Percentiles rank a stretch among this genome's conserved stretches.
These are phyloP conservation scores for Fulmarus glacialis DNA, from an alignment of 2,113 vertebrate species.

Conservation along the genomic window DNA sequence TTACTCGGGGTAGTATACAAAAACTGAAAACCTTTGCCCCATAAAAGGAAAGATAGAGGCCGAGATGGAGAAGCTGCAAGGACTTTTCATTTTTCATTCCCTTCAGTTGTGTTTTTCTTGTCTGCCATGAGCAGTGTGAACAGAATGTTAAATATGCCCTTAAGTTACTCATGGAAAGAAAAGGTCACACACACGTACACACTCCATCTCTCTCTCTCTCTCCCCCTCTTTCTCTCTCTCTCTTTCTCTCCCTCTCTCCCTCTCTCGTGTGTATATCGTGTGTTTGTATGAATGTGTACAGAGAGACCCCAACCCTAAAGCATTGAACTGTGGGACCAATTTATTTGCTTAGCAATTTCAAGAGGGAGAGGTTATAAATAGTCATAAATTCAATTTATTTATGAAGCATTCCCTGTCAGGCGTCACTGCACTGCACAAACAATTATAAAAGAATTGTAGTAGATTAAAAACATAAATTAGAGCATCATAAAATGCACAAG, in stretches of 20 bases:
- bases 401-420: constrained; percentile 13
- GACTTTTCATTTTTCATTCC: constrained; percentile 27
- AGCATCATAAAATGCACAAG: constrained; percentile 1
- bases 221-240: no score
- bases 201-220: neutral
- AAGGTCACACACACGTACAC: neutral
- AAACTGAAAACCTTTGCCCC: neutral
- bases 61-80: constrained; percentile 3
- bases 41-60: neutral
- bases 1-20: neutral
- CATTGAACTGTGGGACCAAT: neutral
- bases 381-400: constrained; percentile 59
- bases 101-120: constrained; percentile 9
- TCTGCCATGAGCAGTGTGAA: constrained; percentile 22
- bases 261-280: rapidly evolving
- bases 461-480: constrained; percentile 60
- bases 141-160: constrained; percentile 59
- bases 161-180: neutral
- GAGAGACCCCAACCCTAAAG: neutral
- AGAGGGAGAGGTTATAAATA: constrained; percentile 31
- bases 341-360: neutral
- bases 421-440: neutral
- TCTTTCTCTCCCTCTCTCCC: neutral
- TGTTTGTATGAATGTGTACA: neutral
- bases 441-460: constrained; percentile 16